Evolutionary conservation across 2,888 invertebrate species (phyloP), one percentile per base, ranked within the genome.

Genomic region (Microlaimidae sp.): DNA sequence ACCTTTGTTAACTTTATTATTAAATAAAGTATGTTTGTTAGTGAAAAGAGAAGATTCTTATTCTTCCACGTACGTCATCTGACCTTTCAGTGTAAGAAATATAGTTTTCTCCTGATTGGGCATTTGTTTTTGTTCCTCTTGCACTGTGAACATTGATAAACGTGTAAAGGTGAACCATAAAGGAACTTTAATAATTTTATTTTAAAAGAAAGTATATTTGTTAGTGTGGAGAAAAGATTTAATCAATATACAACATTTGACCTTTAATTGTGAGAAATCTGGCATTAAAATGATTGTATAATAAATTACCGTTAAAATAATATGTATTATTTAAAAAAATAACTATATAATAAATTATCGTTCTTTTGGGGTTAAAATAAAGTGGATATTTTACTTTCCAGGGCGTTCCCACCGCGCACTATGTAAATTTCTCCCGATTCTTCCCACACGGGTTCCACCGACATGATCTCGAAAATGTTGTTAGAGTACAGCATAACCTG

Each of bases 51-150:
- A n/a, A n/a, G 89, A 85, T 58, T 85, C 81, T 93, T 95, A 95
- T 68, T 90, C 88, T 62, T 86, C 85, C 89, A 95, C 89, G 72
- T 86, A 92, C 66, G 93, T 83, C 93, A 95, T 95, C 78, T 93
- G 93, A 62, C 93, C 93, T 59, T 88, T 88, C 1, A 88, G 75
- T 55, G 82, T 74, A 4, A 89, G 74, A 60, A 66, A 64, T 42
- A 60, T 61, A 38, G 59, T 58, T 4, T 54, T 52, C 19, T 64
- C 62, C 13, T 51, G 51, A n/a, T 60, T 61, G 2, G 56, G 29
- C 62, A 64, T 58, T 67, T 79, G 57, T 47, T 60, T 57, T 1
- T 63, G 82, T 57, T 86, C 85, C 27, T 83, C 81, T 5, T 59
- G 60, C 53, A 63, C 64, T 61, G 52, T 21, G 28, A 53, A 53